A percentile compares a stretch with the other conserved stretches of the same genome.
phyloP scores from a whole-genome alignment of 2,113 vertebrate species.

The Circaetus cinerascens region DNA sequence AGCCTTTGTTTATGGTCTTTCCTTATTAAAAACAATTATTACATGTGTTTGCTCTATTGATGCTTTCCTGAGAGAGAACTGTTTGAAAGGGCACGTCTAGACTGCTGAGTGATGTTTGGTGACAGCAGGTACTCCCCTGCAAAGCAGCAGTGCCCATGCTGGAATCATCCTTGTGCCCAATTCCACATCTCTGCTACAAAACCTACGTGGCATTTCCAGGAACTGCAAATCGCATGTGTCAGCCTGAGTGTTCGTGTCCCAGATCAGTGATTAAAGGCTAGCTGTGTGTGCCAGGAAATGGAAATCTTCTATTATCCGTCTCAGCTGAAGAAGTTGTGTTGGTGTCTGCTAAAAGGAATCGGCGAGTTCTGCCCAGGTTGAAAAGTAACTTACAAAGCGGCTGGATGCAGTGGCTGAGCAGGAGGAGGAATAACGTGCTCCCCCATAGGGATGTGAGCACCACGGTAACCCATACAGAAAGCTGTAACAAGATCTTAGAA shows the following conservation, averaged over 20 bases:
- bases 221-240: accelerated
- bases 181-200: neutral
- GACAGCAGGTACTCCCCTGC: neutral
- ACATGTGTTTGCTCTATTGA: neutral
- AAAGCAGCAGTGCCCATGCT: neutral
- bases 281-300: neutral
- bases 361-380: neutral
- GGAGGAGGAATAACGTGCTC: neutral
- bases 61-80: neutral
- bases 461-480: neutral
- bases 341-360: neutral
- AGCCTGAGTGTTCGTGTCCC: neutral
- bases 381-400: neutral
- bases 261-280: neutral
- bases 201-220: neutral
- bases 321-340: neutral
- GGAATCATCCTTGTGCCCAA: neutral
- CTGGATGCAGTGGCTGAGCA: neutral
- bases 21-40: neutral
- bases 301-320: neutral
- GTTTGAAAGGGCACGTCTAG: neutral
- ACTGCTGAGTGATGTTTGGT: neutral
- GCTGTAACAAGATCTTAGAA: neutral
- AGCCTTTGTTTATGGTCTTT: neutral
- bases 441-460: neutral